A percentile compares a stretch with the other conserved stretches of the same genome.
Evolutionary conservation across 1,140 invertebrate species (phyloP).

Genomic region (Solenopsis fugax): DNA sequence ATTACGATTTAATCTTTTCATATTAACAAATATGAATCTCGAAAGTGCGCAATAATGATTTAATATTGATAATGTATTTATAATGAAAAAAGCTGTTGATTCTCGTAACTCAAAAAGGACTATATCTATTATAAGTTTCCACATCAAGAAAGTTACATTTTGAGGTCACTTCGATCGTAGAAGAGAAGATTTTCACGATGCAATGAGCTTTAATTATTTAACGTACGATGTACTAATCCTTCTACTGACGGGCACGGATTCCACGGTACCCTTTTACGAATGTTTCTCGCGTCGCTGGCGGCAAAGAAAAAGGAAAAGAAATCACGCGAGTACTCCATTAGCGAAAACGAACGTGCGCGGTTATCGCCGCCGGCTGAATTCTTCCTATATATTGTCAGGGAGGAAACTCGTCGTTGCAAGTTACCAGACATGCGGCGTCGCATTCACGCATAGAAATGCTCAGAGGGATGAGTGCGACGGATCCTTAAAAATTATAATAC

Average conservation of each 20-base stretch:
- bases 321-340: slow-evolving; percentile 56
- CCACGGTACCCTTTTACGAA: slow-evolving; percentile 16
- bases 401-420: not conserved
- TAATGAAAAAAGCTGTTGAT: not conserved
- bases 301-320: slow-evolving; percentile 40
- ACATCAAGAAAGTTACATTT: not conserved
- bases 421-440: not conserved
- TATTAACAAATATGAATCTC: not conserved
- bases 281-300: slow-evolving; percentile 4
- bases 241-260: not conserved
- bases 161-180: not conserved
- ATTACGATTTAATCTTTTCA: not conserved
- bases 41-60: not conserved
- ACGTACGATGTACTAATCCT: slow-evolving; percentile 39
- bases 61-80: not conserved
- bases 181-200: not conserved
- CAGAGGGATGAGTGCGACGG: not conserved
- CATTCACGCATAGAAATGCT: not conserved
- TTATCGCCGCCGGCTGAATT: slow-evolving; percentile 51
- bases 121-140: not conserved
- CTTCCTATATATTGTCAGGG: slow-evolving; percentile 37
- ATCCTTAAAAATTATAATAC: slow-evolving; percentile 29
- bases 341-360: slow-evolving; percentile 34
- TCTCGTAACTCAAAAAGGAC: not conserved
- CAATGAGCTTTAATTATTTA: slow-evolving; percentile 38